Evolutionary conservation across 2,888 invertebrate species (phyloP).

Genomic region (Tanytarsus gracilentus): DNA sequence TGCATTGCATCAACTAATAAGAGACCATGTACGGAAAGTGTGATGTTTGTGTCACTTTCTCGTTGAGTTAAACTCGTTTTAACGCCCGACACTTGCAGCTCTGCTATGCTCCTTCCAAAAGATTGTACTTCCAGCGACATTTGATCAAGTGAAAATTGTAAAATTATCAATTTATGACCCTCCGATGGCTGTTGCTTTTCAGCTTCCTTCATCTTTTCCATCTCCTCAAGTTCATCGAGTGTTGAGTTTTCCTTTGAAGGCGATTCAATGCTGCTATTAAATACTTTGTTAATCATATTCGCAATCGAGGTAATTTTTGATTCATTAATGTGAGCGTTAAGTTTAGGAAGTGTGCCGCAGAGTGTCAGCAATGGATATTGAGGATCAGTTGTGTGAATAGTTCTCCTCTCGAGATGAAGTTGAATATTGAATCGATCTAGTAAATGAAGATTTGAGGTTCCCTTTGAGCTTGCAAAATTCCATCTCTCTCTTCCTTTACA

Average conservation of each 20-base stretch:
- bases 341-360: conserved; percentile 75
- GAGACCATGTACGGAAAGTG: conserved; percentile 84
- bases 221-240: background rate
- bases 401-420: conserved; percentile 65
- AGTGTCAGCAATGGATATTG: conserved; percentile 76
- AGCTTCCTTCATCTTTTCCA: conserved; percentile 10
- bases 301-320: conserved; percentile 67
- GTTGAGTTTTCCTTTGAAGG: conserved; percentile 22
- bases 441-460: conserved; percentile 76
- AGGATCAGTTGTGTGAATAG: conserved; percentile 75
- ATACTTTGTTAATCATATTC: conserved; percentile 47
- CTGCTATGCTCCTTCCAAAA: conserved; percentile 80
- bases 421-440: conserved; percentile 69
- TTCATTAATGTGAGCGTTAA: conserved; percentile 85
- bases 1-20: conserved; percentile 90
- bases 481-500: conserved; percentile 84
- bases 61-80: conserved; percentile 65
- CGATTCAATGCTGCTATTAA: conserved; percentile 32
- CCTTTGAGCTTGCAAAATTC: conserved; percentile 76
- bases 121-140: conserved; percentile 82
- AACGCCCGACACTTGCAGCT: conserved; percentile 86
- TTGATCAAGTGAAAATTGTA: conserved; percentile 81
- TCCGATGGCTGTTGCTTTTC: conserved; percentile 23
- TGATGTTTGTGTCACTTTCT: conserved; percentile 63
- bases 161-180: conserved; percentile 55